These are phyloP conservation scores for Drosophila seclusa DNA, from an alignment of 2,888 invertebrate species.

Conservation along the genomic window DNA sequence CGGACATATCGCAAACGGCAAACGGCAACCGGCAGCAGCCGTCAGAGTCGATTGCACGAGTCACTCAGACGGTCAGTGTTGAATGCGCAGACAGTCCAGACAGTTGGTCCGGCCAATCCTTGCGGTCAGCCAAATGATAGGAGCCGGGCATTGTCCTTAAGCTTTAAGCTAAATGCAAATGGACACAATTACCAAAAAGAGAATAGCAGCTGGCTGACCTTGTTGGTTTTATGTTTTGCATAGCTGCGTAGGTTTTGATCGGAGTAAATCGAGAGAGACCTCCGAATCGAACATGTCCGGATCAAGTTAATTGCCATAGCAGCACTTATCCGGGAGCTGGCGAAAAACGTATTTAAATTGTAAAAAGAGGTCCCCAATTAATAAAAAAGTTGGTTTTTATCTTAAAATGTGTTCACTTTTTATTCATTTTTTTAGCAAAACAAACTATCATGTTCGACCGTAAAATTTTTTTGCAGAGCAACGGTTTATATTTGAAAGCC, in stretches of 20 bases:
- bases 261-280: background rate
- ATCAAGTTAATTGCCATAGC: background rate
- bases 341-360: background rate
- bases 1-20: slow-evolving; percentile 37
- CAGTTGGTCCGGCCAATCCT: slow-evolving; percentile 16
- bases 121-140: slow-evolving; percentile 5
- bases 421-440: background rate
- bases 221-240: background rate
- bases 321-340: background rate
- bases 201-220: background rate
- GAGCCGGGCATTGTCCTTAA: slow-evolving; percentile 9
- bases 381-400: background rate
- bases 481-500: slow-evolving; percentile 39
- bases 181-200: background rate
- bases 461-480: background rate
- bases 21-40: slow-evolving; percentile 20
- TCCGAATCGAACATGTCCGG: background rate
- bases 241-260: background rate
- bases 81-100: slow-evolving; percentile 50
- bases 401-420: background rate
- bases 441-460: background rate
- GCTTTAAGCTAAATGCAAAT: background rate
- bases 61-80: slow-evolving; percentile 50
- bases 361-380: background rate
- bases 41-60: slow-evolving; percentile 55